Base-by-base conservation (phyloP, 2,797 vertebrate species). In the Erpetoichthys calabaricus region DNA sequence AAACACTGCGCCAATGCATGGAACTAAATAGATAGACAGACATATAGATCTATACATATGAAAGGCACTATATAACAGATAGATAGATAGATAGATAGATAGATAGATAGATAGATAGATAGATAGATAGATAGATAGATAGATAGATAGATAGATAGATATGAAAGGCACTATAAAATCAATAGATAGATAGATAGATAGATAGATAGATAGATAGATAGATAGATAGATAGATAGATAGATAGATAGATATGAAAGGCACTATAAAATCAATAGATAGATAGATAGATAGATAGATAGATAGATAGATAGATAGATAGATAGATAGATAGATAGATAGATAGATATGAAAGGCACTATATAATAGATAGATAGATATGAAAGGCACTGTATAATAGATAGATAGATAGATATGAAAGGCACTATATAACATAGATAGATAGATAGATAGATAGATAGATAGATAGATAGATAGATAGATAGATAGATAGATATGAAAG, bases 11-110 rank as follows among this genome's bases (percentile, higher is more conserved):
- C n/a, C n/a, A n/a, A n/a, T n/a, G n/a, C n/a, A n/a, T n/a, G n/a
- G n/a, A n/a, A n/a, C n/a, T n/a, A n/a, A 59, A 47, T 50, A 58
- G 60, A 64, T 58, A 57, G 58, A 64, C 53, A 55, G 56, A 59
- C 44, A 53, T 60, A 60, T 58, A 63, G 56, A 45, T 7, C 46
- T n/a, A 45, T 55, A 57, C 55, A 56, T 56, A 53, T 42, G n/a
- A n/a, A n/a, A n/a, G n/a, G n/a, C n/a, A n/a, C n/a, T n/a, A n/a
- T n/a, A n/a, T n/a, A n/a, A n/a, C n/a, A 63, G 50, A 63, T 42
- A 55, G 45, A 44, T 50, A 50, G 42, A 47, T 50, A 5, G 47
- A 47, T 42, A 47, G n/a, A n/a, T n/a, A n/a, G n/a, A n/a, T n/a
- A 58, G 60, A 64, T 58, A 57, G 58, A 64, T 53, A 55, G 56